Evolutionary conservation across 2,113 vertebrate genomes (phyloP).

Genomic region (Tachycineta bicolor): DNA sequence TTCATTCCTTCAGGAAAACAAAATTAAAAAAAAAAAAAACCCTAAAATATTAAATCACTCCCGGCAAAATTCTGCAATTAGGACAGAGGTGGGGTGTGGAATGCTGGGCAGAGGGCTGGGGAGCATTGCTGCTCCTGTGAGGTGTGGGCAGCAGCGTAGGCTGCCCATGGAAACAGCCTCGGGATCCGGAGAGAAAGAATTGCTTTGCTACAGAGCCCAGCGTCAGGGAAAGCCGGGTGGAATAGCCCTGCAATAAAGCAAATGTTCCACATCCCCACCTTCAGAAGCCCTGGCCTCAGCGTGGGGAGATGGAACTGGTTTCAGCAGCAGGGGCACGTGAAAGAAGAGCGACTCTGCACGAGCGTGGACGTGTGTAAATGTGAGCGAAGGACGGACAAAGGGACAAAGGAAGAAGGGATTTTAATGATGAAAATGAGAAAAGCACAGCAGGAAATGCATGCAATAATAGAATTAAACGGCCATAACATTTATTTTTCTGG

Average conservation of each 20-base stretch:
- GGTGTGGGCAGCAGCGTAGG: background rate
- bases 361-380: background rate
- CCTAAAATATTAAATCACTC: background rate
- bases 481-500: conserved; percentile 44
- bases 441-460: conserved; percentile 45
- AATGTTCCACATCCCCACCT: background rate
- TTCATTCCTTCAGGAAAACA: background rate
- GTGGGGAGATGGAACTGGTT: background rate
- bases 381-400: background rate
- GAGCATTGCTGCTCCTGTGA: background rate
- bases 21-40: background rate
- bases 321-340: background rate
- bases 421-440: conserved; percentile 38
- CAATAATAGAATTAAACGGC: conserved; percentile 47
- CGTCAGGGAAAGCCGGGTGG: background rate
- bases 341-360: accelerated
- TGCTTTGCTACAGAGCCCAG: conserved; percentile 7
- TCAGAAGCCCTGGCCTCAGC: background rate
- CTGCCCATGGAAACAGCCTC: background rate
- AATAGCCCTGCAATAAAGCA: background rate
- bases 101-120: background rate
- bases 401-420: background rate
- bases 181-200: background rate
- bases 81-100: background rate
- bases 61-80: background rate